phyloP scores from a whole-genome alignment of 2,113 vertebrate species.

The Protobothrops mucrosquamatus region DNA sequence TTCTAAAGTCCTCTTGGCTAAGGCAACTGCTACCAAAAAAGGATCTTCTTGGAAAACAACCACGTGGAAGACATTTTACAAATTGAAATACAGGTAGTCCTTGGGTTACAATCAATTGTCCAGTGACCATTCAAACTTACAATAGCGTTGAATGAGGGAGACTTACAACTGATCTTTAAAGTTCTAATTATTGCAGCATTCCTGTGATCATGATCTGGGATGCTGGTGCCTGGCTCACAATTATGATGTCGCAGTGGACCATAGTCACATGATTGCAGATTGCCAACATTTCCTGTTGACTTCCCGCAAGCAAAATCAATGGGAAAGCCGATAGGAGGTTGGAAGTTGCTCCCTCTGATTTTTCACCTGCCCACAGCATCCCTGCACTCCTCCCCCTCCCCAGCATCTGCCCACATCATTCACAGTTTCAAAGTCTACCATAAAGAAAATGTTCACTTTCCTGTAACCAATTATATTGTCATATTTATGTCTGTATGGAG shows the following conservation, averaged over 20 bases:
- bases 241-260: background rate
- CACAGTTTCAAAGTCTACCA: background rate
- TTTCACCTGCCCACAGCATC: background rate
- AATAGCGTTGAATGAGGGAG: background rate
- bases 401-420: background rate
- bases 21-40: background rate
- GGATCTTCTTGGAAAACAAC: background rate
- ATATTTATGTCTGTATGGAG: background rate
- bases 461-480: background rate
- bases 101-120: background rate
- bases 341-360: background rate
- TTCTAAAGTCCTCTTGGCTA: background rate
- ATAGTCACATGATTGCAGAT: background rate
- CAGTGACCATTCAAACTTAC: background rate
- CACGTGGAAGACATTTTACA: background rate
- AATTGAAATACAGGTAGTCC: background rate
- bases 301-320: background rate
- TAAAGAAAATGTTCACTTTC: background rate
- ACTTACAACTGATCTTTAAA: background rate
- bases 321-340: background rate
- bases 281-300: background rate
- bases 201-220: background rate
- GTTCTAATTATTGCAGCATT: background rate
- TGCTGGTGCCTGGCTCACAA: background rate
- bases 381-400: background rate